Conservation (phyloP, 2,113 vertebrate genomes). For the Lota lota region DNA sequence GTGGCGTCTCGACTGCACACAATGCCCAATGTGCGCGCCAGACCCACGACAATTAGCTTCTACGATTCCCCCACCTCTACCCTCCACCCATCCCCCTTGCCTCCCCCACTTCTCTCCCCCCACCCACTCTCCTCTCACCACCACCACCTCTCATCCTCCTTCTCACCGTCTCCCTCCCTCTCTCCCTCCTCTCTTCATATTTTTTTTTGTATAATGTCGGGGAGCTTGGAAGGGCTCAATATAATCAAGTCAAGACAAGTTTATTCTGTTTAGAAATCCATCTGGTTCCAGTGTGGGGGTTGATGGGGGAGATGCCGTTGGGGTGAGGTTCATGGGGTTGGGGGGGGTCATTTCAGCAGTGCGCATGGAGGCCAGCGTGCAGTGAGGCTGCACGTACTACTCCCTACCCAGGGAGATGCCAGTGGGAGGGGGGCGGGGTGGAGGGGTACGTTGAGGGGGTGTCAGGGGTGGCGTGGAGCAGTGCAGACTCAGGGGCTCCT, state of each 20-base stretch:
- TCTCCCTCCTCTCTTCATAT: slow-evolving; percentile 44
- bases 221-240: slow-evolving; percentile 73
- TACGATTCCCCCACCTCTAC: slow-evolving; percentile 55
- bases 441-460: not conserved
- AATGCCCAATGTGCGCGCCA: slow-evolving; percentile 70
- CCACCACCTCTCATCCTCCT: too few species aligned
- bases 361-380: slow-evolving; percentile 53
- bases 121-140: too few species aligned
- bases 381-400: slow-evolving; percentile 74
- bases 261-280: slow-evolving; percentile 75
- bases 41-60: slow-evolving; percentile 72
- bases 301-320: too few species aligned
- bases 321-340: too few species aligned
- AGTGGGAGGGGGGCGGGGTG: slow-evolving; percentile 8
- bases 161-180: too few species aligned
- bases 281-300: slow-evolving; percentile 71
- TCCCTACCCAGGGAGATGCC: slow-evolving; percentile 59
- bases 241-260: slow-evolving; percentile 78
- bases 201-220: slow-evolving; percentile 64
- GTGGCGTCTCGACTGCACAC: slow-evolving; percentile 63
- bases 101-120: slow-evolving; percentile 50
- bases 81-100: too few species aligned
- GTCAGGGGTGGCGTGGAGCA: slow-evolving; percentile 26
- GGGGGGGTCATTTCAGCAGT: slow-evolving; percentile 70
- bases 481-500: slow-evolving; percentile 77